Conservation (phyloP, 2,797 vertebrate species). For the Sebastes oblongus region DNA sequence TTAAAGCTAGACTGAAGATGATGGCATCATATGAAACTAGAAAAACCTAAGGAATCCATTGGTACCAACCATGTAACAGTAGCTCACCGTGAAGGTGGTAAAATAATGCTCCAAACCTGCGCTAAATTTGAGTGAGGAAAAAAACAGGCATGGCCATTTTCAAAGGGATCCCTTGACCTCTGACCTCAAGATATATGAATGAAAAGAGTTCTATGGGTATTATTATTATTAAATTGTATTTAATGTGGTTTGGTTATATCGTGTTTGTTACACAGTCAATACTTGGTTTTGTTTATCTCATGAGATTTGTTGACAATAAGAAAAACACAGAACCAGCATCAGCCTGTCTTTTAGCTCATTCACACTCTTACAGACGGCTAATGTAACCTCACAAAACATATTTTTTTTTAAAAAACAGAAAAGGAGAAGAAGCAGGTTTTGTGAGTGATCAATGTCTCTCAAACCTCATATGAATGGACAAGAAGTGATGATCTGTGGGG, state of each 20-base stretch:
- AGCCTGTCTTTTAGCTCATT: not conserved
- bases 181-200: no score
- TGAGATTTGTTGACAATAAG: not conserved
- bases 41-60: no score
- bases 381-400: not conserved
- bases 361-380: not conserved
- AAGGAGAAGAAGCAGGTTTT: not conserved
- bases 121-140: not conserved
- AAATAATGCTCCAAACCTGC: no score
- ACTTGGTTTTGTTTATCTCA: not conserved
- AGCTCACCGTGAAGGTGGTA: no score
- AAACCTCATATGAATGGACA: not conserved
- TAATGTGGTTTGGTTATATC: no score
- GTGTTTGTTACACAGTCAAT: not conserved
- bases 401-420: not conserved
- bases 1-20: no score
- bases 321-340: not conserved
- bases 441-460: not conserved
- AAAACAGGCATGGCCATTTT: no score
- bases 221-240: not conserved
- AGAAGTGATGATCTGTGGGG: constrained; percentile 2
- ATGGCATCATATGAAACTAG: no score
- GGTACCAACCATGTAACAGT: no score
- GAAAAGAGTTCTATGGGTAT: no score
- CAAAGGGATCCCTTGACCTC: no score